Percentiles rank a stretch among this genome's conserved stretches.
phyloP scores from a whole-genome alignment of 2,113 vertebrate genomes.

The Anarhynchus alexandrinus region DNA sequence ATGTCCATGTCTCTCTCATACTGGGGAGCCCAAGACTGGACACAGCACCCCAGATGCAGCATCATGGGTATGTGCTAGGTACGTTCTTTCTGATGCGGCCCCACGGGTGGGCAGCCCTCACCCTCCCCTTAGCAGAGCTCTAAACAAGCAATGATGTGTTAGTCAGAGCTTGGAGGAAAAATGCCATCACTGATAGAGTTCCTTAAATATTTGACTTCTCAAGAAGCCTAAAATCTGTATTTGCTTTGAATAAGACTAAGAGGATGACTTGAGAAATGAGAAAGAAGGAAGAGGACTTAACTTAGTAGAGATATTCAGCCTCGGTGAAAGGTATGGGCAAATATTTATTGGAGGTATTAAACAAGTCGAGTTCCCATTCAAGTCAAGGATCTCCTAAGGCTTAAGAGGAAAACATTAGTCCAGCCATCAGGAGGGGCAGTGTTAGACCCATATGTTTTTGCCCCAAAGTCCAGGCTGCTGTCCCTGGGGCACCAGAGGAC shows the following conservation, averaged over 20 bases:
- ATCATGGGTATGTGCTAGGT: fast-evolving
- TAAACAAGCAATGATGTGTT: background rate
- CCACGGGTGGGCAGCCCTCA: background rate
- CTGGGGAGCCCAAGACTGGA: background rate
- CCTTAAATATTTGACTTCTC: slow-evolving; percentile 4
- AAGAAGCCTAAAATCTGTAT: background rate
- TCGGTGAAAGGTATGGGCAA: background rate
- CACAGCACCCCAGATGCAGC: background rate
- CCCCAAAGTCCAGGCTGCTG: background rate
- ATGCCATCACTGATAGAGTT: background rate
- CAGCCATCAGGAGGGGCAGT: background rate
- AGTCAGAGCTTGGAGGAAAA: background rate
- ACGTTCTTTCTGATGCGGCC: background rate
- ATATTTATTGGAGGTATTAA: background rate
- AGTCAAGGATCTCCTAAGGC: background rate
- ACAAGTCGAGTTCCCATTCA: background rate
- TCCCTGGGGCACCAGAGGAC: background rate
- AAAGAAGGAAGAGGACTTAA: background rate
- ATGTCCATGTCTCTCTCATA: background rate
- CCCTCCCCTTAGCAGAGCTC: background rate
- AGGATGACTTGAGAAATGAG: background rate
- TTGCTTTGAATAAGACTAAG: background rate
- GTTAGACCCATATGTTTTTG: background rate
- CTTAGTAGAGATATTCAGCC: background rate
- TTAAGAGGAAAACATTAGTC: background rate